Evolutionary conservation across 2,113 vertebrate species (phyloP), one percentile per base, ranked within the genome.

Genomic region (Acrocephalus kingi): DNA sequence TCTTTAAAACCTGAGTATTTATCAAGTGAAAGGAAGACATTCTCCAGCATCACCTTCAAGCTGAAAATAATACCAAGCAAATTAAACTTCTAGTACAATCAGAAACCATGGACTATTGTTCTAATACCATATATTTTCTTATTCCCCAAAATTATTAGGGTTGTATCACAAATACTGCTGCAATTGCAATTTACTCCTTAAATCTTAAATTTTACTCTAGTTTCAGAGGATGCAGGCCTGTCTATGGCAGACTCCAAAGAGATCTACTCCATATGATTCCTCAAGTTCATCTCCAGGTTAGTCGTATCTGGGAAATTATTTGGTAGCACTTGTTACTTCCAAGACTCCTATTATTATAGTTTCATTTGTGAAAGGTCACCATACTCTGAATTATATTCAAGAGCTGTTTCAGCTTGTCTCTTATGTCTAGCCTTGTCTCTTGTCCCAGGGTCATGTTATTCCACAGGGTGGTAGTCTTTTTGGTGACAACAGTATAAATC

Each of bases 391-490:
- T 41, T 25, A 62, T 45, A 51, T 58, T 71, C 23, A 88, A 74
- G 43, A 94, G 7, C 21, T 64, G 3, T 89, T 90, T 94, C 55
- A 90, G 6, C 43, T 86, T 58, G 11, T 24, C 23, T 48, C 27
- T 77, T 37, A 7, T 13, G 16, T 73, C 51, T 69, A 46, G 55
- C 80, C n/a, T 69, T 69, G 66, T 37, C 25, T 23, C 23, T 41
- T 69, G 30, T 68, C 46, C 33, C 11, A 58, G 20, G 39, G 11
- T 74, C 31, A 71, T 0, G 0, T 2, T 2, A 2, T 67, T 55
- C 27, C 30, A 12, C 17, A 41, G 15, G 5, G 35, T 55, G 6
- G 11, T 66, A 51, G n/a, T 59, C 13, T 56, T 79, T 90, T 61
- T 87, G 71, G 15, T 64, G 23, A 54, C 41, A 90, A 19, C 20